Evolutionary conservation across 2,888 invertebrate genomes (phyloP).

Genomic region (Drosophila subsilvestris): DNA sequence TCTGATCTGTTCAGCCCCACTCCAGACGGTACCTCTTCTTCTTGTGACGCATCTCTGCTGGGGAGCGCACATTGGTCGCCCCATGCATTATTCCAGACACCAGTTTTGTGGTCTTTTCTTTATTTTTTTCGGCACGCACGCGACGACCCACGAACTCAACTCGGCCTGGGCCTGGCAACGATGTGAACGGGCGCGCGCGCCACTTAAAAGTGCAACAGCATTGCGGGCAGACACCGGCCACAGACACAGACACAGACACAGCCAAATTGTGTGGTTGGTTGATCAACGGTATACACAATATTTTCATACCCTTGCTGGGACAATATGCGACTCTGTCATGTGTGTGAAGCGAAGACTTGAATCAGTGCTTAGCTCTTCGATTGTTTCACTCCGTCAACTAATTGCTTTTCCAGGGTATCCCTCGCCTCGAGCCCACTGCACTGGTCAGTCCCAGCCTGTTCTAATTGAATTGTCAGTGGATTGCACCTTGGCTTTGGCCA

Average conservation of each 20-base stretch:
- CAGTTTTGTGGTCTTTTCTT: slow-evolving; percentile 68
- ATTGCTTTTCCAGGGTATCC: background rate
- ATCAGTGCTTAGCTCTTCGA: background rate
- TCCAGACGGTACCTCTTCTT: slow-evolving; percentile 78
- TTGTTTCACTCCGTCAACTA: background rate
- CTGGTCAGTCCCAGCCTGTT: slow-evolving; percentile 18
- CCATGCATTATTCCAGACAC: slow-evolving; percentile 80
- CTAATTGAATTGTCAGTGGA: slow-evolving; percentile 77
- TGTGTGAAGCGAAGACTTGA: background rate
- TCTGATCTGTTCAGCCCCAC: too few relatives aligned
- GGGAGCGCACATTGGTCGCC: slow-evolving; percentile 79
- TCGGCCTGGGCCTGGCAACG: slow-evolving; percentile 32
- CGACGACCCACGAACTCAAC: slow-evolving; percentile 24
- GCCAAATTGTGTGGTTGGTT: slow-evolving; percentile 7
- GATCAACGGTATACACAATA: background rate
- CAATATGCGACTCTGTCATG: background rate
- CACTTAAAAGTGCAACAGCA: slow-evolving; percentile 57
- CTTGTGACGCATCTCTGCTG: slow-evolving; percentile 82
- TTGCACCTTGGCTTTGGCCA: slow-evolving; percentile 55
- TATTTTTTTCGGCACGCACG: slow-evolving; percentile 47
- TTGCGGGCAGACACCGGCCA: slow-evolving; percentile 6
- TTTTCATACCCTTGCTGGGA: background rate
- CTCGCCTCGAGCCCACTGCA: background rate
- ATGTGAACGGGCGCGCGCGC: slow-evolving; percentile 66
- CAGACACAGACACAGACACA: slow-evolving; percentile 3